phyloP scores from a whole-genome alignment of 2,113 vertebrate species.

The Paramormyrops kingsleyae region DNA sequence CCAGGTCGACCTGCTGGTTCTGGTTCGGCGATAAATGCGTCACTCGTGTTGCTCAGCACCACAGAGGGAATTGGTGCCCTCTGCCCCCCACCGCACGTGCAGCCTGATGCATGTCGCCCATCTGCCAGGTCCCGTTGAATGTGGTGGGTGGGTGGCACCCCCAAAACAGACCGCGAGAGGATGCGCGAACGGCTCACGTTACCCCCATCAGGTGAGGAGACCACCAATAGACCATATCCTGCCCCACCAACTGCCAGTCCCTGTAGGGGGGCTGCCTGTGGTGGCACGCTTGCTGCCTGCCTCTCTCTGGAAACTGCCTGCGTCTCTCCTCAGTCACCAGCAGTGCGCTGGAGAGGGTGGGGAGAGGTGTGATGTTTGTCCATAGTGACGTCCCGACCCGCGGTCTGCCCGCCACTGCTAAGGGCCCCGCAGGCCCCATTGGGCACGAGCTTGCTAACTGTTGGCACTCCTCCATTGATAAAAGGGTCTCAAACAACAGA shows the following conservation, averaged over 20 bases:
- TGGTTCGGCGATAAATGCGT: not conserved
- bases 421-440: not conserved
- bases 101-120: not conserved
- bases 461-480: not conserved
- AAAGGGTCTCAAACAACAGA: not conserved
- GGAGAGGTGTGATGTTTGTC: no score
- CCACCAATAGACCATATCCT: not conserved
- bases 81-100: not conserved
- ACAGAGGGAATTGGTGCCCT: not conserved
- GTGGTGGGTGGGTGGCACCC: not conserved
- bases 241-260: not conserved
- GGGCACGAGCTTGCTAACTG: not conserved
- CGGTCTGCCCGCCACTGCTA: not conserved
- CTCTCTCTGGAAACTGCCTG: not conserved
- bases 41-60: not conserved
- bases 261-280: not conserved
- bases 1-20: not conserved
- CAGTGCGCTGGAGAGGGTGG: not conserved
- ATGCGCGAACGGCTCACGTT: not conserved
- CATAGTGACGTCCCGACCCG: no score
- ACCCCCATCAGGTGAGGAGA: not conserved
- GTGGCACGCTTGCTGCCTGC: not conserved
- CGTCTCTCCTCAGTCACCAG: not conserved
- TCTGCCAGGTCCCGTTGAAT: not conserved
- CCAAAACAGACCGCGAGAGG: not conserved